Percentiles rank a stretch among this genome's conserved stretches.
Conservation (phyloP, 2,888 invertebrate species). For the Psococerastis gibbosa region DNA sequence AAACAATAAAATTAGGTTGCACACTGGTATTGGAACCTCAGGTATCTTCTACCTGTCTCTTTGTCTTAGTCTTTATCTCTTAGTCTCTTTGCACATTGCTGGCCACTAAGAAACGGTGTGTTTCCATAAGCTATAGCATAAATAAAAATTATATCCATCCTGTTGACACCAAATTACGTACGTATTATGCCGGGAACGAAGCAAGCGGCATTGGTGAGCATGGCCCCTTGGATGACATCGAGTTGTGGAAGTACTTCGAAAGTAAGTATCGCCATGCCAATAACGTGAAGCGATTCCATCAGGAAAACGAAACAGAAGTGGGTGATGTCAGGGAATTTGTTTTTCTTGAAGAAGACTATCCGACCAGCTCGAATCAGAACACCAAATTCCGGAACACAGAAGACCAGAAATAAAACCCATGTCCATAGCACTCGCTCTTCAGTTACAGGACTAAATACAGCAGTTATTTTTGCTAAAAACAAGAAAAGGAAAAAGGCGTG, state of each 20-base stretch:
- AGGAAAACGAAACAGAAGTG: conserved; percentile 23
- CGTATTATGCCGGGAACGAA: conserved; percentile 61
- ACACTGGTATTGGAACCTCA: too few relatives aligned
- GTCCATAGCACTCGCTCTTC: conserved; percentile 56
- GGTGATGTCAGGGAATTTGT: conserved; percentile 20
- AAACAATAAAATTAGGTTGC: too few relatives aligned
- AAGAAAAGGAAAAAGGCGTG: too few relatives aligned
- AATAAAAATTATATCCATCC: too few relatives aligned
- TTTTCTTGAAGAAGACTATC: conserved; percentile 54
- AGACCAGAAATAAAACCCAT: conserved; percentile 59
- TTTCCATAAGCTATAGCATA: too few relatives aligned
- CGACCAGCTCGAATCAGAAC: conserved; percentile 48
- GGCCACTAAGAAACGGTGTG: too few relatives aligned
- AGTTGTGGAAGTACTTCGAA: conserved; percentile 59
- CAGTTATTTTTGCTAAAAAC: too few relatives aligned
- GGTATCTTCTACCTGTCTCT: too few relatives aligned
- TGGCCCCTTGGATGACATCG: conserved; percentile 62
- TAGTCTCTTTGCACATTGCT: too few relatives aligned
- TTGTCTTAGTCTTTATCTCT: too few relatives aligned
- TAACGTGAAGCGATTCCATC: conserved; percentile 59
- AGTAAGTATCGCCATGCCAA: conserved; percentile 57
- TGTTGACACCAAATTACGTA: too few relatives aligned
- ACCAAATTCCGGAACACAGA: conserved; percentile 55
- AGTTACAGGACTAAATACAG: conserved; percentile 9
- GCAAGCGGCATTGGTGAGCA: conserved; percentile 69